These are phyloP conservation scores for Strigamia crassipes DNA, from an alignment of 2,888 invertebrate species.

Conservation along the genomic window DNA sequence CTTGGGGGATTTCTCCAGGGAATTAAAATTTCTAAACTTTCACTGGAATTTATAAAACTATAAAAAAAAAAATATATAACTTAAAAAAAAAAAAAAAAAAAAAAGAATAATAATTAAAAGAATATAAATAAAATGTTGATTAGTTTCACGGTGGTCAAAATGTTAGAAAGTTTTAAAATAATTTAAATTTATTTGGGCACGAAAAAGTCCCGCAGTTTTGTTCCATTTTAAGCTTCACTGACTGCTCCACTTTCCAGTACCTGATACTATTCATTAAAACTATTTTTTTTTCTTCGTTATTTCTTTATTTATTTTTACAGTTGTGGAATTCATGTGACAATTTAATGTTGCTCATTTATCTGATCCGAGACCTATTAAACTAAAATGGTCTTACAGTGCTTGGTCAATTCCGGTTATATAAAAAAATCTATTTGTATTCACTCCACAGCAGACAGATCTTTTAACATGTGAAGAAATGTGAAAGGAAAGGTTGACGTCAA, in stretches of 20 bases:
- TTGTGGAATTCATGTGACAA: conserved; percentile 11
- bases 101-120: neutral
- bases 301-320: neutral
- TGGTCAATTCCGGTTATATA: neutral
- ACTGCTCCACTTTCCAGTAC: conserved; percentile 4
- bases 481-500: neutral
- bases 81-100: neutral
- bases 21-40: conserved; percentile 4
- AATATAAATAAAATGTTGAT: neutral
- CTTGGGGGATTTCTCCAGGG: neutral
- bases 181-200: neutral
- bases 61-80: too few relatives aligned
- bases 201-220: conserved; percentile 10
- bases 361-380: neutral
- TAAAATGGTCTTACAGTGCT: neutral
- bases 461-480: neutral
- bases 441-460: neutral
- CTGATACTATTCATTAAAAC: conserved; percentile 2
- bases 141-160: neutral
- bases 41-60: neutral
- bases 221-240: neutral
- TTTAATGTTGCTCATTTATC: conserved; percentile 13
- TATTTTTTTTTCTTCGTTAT: neutral
- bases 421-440: neutral
- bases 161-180: neutral